Base-by-base conservation (phyloP, 2,888 invertebrate genomes). In the Tyria jacobaeae region DNA sequence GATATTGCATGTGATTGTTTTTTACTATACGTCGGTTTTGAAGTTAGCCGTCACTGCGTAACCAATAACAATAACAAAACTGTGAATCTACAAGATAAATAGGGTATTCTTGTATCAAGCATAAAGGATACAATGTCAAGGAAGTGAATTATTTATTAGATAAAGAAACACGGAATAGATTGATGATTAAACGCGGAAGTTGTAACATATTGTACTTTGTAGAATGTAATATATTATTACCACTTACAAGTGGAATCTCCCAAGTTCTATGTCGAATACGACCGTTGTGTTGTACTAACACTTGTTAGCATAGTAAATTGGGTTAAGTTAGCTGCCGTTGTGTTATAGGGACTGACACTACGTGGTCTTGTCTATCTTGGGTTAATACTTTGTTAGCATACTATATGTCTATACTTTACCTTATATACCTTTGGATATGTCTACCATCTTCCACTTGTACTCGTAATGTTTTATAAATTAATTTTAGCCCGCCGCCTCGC, bases 251-350 rank as follows among this genome's bases (percentile, higher is more conserved):
- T 37, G 56, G 64, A 71, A 61, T 66, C 57, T 62, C 63, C 34
- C 50, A 61, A 60, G 58, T 34, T 68, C 60, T 63, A 49, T 59
- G 63, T 52, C 48, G 51, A 49, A 62, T 54, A 62, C 51, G 60
- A 47, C 39, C 57, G 60, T n/a, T n/a, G n/a, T n/a, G n/a, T n/a
- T n/a, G n/a, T n/a, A n/a, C n/a, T n/a, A n/a, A n/a, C 50, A 59
- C 66, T 47, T 74, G 71, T 73, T 73, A 66, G 68, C 71, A 73
- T 74, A 71, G 73, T 74, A 71, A 74, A 74, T 73, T 74, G 66
- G 71, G 75, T 71, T 74, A 74, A 74, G 62, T 74, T 73, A 73
- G 64, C 64, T 73, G 51, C 64, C 63, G 75, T 71, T 66, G 57
- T 68, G 74, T 74, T 61, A 64, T 62, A 74, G 63, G 57, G 56